These are phyloP conservation scores for Electrophaes corylata DNA, from an alignment of 2,888 invertebrate species.

Conservation along the genomic window DNA sequence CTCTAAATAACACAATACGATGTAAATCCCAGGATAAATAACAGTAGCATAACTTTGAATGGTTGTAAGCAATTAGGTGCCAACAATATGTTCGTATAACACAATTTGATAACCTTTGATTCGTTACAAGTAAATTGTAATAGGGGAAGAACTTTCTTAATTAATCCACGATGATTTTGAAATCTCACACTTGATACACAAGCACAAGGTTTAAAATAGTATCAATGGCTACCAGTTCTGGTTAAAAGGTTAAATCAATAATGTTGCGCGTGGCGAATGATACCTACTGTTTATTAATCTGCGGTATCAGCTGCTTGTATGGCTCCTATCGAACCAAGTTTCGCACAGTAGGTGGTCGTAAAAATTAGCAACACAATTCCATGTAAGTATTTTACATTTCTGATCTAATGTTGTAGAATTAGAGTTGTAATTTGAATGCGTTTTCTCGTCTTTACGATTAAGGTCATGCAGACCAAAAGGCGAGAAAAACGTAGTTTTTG, in stretches of 20 bases:
- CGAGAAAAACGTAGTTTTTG: no score
- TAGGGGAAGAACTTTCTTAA: constrained; percentile 17
- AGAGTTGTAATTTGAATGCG: no score
- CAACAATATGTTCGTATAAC: neutral
- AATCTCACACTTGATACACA: neutral
- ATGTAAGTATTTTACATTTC: no score
- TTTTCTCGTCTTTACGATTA: no score
- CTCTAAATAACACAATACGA: no score
- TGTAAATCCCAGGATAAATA: no score
- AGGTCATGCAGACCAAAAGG: no score
- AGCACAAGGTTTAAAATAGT: neutral
- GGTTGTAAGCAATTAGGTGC: neutral
- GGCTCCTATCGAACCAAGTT: constrained; percentile 6
- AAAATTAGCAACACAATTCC: no score
- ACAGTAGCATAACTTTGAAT: neutral
- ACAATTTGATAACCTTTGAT: constrained; percentile 22
- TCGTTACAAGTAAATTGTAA: constrained; percentile 2
- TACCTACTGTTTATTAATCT: constrained; percentile 6
- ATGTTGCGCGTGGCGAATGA: neutral
- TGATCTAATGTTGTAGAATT: no score
- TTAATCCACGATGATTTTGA: neutral
- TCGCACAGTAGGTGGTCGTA: no score
- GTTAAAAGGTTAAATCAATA: constrained; percentile 17
- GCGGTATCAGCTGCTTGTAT: constrained; percentile 1
- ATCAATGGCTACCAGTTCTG: neutral